Evolutionary conservation across 2,797 vertebrate species (phyloP).

Genomic region (Poecilia picta): DNA sequence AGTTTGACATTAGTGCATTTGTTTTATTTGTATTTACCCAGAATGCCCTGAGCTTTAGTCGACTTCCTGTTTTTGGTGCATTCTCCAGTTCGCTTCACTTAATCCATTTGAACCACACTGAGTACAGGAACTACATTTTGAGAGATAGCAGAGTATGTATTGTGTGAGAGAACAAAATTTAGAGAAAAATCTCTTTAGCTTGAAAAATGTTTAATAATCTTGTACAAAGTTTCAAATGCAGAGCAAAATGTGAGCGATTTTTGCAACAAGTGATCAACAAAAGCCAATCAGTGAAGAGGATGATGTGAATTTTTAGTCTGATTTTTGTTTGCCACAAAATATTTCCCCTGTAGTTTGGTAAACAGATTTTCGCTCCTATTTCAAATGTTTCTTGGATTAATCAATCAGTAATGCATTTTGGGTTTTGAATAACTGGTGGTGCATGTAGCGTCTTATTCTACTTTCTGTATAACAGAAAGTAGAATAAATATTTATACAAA

Average conservation of each 20-base stretch:
- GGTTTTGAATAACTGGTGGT: too few relatives aligned
- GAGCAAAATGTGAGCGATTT: not conserved
- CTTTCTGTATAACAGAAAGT: too few relatives aligned
- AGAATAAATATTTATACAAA: too few relatives aligned
- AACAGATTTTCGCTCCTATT: not conserved
- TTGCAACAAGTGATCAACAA: not conserved
- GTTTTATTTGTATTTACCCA: too few relatives aligned
- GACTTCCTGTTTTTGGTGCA: too few relatives aligned
- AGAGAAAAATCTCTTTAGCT: not conserved
- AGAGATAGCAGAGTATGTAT: not conserved
- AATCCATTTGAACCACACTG: too few relatives aligned
- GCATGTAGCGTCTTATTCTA: not conserved
- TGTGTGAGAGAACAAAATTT: not conserved
- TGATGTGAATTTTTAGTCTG: not conserved
- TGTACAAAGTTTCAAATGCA: not conserved
- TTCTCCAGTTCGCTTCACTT: too few relatives aligned
- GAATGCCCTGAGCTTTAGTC: too few relatives aligned
- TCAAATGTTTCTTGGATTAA: not conserved
- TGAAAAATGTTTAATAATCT: not conserved
- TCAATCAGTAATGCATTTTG: too few relatives aligned
- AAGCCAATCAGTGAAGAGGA: not conserved
- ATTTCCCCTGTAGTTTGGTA: not conserved
- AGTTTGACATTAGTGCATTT: too few relatives aligned
- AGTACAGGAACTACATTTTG: not conserved
- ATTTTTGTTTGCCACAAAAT: not conserved